phyloP scores from a whole-genome alignment of 2,113 vertebrate genomes.

The Epinephelus cyanopodus region DNA sequence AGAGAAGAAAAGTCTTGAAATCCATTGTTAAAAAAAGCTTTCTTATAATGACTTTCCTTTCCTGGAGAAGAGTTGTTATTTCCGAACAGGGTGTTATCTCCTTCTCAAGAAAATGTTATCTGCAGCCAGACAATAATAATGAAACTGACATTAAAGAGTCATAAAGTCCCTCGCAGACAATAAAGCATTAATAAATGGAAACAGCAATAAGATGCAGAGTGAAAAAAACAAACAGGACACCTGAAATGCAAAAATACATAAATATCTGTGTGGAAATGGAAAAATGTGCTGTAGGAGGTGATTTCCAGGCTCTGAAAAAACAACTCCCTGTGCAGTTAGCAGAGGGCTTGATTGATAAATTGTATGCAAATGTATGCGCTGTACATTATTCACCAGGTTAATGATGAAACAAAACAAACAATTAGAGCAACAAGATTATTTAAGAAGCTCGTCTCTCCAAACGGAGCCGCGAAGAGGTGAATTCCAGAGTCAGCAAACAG shows the following conservation, averaged over 20 bases:
- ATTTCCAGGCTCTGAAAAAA: constrained; percentile 22
- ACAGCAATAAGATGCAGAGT: constrained; percentile 19
- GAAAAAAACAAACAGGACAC: not conserved
- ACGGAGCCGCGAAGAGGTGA: not conserved
- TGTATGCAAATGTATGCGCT: constrained; percentile 47
- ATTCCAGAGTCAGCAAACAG: constrained; percentile 9
- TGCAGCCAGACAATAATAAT: constrained; percentile 35
- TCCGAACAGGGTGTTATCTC: not conserved
- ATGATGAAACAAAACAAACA: constrained; percentile 58
- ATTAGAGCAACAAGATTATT: constrained; percentile 31
- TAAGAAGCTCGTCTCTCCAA: not conserved
- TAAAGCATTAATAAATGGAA: constrained; percentile 23
- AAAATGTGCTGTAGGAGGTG: not conserved
- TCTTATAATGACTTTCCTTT: constrained; percentile 20
- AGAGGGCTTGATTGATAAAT: constrained; percentile 46
- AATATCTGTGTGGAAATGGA: not conserved
- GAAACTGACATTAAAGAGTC: constrained; percentile 27
- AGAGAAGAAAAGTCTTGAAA: constrained; percentile 6
- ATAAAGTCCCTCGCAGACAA: constrained; percentile 16
- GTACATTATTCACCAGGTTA: constrained; percentile 40
- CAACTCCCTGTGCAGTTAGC: not conserved
- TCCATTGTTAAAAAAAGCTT: constrained; percentile 15
- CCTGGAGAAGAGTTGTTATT: constrained; percentile 11
- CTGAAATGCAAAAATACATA: not conserved
- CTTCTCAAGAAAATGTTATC: not conserved